Conservation (phyloP, 92 coral and sea anemone species). For the Diadumene lineata region DNA sequence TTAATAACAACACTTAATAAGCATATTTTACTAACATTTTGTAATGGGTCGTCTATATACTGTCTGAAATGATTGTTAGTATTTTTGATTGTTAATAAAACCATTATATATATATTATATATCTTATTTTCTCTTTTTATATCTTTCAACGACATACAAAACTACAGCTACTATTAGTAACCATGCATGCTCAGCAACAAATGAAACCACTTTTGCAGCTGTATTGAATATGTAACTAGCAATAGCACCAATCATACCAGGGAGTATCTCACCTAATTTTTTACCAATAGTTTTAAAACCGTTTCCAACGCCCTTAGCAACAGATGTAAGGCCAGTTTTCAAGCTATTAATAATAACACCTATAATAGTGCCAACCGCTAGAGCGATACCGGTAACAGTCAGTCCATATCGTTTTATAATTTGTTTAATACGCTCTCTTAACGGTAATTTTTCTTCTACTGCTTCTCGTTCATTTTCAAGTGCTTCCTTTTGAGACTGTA, state of each 20-base stretch:
- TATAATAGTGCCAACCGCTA: conserved; percentile 14
- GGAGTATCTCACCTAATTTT: conserved; percentile 12
- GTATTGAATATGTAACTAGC: conserved; percentile 8
- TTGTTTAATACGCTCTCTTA: conserved; percentile 3
- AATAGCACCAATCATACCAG: conserved; percentile 17
- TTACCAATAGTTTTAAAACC: conserved; percentile 6
- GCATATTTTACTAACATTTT: no score
- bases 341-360: conserved; percentile 11
- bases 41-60: no score
- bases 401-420: conserved; percentile 5
- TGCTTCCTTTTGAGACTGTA: neutral
- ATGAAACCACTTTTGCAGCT: conserved; percentile 10
- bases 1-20: no score
- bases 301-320: conserved; percentile 9
- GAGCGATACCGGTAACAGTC: neutral
- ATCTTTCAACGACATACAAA: neutral
- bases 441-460: neutral
- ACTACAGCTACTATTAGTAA: conserved; percentile 9
- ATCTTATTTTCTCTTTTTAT: conserved; percentile 3
- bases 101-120: neutral
- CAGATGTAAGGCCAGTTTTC: neutral
- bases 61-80: no score
- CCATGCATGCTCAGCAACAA: conserved; percentile 14
- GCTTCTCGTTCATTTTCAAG: conserved; percentile 3
- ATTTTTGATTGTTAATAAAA: conserved; percentile 1